phyloP scores from a whole-genome alignment of 2,113 vertebrate species.

The Myxocyprinus asiaticus region DNA sequence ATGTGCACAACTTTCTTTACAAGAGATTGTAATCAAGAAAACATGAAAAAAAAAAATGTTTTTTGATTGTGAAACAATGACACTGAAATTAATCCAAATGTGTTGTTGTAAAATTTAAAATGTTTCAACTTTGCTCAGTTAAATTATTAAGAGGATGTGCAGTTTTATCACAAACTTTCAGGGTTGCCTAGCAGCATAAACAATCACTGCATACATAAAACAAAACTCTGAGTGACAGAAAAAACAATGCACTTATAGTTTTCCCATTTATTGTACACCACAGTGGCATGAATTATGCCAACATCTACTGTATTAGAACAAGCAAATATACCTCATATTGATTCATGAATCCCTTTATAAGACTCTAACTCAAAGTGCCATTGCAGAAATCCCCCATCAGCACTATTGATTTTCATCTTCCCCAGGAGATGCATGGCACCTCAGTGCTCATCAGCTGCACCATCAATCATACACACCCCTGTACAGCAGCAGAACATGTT shows the following conservation, averaged over 20 bases:
- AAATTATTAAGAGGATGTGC: not conserved
- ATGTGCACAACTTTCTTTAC: too few species aligned
- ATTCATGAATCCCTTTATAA: constrained; percentile 3
- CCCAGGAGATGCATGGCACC: not conserved
- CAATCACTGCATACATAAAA: not conserved
- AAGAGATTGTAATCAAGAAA: too few species aligned
- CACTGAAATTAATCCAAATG: too few species aligned
- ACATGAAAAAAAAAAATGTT: too few species aligned
- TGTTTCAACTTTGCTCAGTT: not conserved
- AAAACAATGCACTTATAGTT: not conserved
- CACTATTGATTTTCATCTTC: constrained; percentile 33
- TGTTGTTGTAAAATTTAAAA: not conserved
- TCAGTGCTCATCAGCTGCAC: not conserved
- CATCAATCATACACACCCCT: constrained; percentile 6
- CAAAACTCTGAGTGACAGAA: constrained; percentile 3
- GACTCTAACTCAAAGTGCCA: constrained; percentile 18
- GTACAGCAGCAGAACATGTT: not conserved
- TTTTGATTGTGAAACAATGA: too few species aligned
- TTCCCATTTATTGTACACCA: not conserved
- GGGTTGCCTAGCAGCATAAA: not conserved
- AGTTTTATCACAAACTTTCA: not conserved
- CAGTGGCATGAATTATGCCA: not conserved
- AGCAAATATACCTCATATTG: constrained; percentile 15
- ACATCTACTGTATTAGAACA: constrained; percentile 11
- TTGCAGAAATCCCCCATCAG: constrained; percentile 30